Evolutionary conservation across 2,113 vertebrate species (phyloP).

Genomic region (Corythornis vintsioides): DNA sequence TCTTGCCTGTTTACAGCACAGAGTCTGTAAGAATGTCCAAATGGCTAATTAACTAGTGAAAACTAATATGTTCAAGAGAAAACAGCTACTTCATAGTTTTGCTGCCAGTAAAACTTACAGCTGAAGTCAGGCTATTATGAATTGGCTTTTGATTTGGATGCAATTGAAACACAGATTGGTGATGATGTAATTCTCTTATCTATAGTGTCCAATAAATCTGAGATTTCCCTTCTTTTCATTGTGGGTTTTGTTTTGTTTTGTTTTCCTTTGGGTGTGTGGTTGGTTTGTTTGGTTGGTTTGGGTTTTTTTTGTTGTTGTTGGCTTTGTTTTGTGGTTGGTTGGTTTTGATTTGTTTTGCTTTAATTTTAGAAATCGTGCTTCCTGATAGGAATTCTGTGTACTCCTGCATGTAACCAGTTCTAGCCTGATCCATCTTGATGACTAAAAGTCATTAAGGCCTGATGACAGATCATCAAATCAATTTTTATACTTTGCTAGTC

Average conservation of each 20-base stretch:
- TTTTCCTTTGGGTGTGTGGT: neutral
- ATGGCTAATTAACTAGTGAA: neutral
- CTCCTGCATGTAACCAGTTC: accelerated
- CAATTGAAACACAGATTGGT: neutral
- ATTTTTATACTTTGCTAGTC: neutral
- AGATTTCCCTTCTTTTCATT: neutral
- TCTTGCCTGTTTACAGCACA: neutral
- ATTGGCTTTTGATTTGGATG: neutral
- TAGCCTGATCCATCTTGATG: neutral
- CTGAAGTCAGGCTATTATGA: neutral
- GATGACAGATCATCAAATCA: neutral
- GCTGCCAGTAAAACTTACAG: neutral
- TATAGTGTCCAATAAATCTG: neutral
- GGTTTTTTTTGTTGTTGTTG: neutral
- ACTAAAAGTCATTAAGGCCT: neutral
- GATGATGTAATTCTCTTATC: neutral
- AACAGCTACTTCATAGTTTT: neutral
- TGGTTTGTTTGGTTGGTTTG: no score
- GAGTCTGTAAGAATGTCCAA: neutral
- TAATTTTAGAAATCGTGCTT: neutral
- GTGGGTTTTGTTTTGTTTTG: neutral
- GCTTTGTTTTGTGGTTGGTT: no score
- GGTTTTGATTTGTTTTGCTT: no score
- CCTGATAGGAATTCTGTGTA: neutral
- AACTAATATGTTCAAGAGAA: neutral